Evolutionary conservation across 2,797 vertebrate species (phyloP), one percentile per base, ranked within the genome.

Genomic region (Poecilia gillii): DNA sequence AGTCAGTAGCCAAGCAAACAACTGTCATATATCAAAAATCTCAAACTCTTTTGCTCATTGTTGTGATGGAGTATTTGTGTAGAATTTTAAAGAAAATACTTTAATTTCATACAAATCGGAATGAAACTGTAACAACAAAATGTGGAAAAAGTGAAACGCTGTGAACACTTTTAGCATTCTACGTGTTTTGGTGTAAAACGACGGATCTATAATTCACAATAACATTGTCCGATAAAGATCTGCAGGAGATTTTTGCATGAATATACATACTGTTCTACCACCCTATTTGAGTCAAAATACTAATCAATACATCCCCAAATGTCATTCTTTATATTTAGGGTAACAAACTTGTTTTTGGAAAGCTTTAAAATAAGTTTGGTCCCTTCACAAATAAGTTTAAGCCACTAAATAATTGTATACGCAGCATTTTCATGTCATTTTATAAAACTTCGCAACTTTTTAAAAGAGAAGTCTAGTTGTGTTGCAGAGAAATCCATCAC

Each of bases 401-500:
- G 6, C 28, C 57, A 14, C 28, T 31, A 14, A 59, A 14, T 14
- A 31, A 31, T 59, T 53, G 20, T 3, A 25, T 9, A 25, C 0
- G 12, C 28, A 14, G 9, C n/a, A 57, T 31, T 59, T 59, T 14
- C 25, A n/a, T 31, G n/a, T 6, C 55, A 59, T 80, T 75, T 78
- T n/a, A 20, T 57, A 46, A 41, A 70, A 78, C 84, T 87, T 82
- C 78, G 62, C 74, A 85, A 90, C 82, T 18, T 76, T 68, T 64
- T 75, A 57, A n/a, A 55, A 74, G 41, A 16, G 6, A 28, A 28
- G n/a, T 31, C 25, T 25, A 36, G 85, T 79, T 85, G 39, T 82
- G 84, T 82, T 76, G 68, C 75, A 88, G 86, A 87, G 70, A 90
- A 85, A 85, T 81, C 39, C 39, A 41, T 6, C 39, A 41, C 39